Base-by-base conservation (phyloP, 2,888 invertebrate genomes). In the Glaucopsyche alexis region DNA sequence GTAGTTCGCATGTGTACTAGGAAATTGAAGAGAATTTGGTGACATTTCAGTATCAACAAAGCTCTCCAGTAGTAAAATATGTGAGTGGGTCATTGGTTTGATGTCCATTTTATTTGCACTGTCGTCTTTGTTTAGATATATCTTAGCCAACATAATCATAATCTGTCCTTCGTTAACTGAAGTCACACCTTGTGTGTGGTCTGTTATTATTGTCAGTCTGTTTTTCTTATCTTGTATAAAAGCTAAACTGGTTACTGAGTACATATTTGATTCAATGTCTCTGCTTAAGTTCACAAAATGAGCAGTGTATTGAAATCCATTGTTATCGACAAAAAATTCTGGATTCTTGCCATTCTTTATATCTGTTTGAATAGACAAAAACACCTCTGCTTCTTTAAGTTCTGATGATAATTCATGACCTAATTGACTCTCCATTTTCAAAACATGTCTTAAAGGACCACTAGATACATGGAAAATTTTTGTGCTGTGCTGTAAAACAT, bases 51-150 rank as follows among this genome's bases (percentile, higher is more conserved):
- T 73, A 60, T 73, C 74, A 52, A 77, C 19, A 76, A 77, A 7
- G 72, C 85, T 88, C 80, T 92, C 92, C n/a, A 91, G 75, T 71
- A 91, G 79, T 72, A 92, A 80, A 71, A 81, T 85, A 76, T 91
- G 87, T 71, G 85, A 81, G 73, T 91, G 90, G 71, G 78, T 83
- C 0, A 97, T 97, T 71, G 94, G 91, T 67, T 96, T 95, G 86
- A 97, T 99, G 85, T 99, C 99, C 0, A 97, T 95, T 2, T 99
- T 94, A 9, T 98, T 98, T 87, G 99, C 98, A 5, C 99, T 94
- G 14, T 96, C 96, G 81, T 99, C 99, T 84, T 99, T 98, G 84
- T 97, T 98, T 11, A 2, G 99, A 2, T 99, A 96, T 73, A 98
- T 93, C 16, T 99, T 93, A 82, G 99, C 99, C 75, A 99, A 90